Conservation (phyloP, 2,113 vertebrate species). For the Cathartes aura region DNA sequence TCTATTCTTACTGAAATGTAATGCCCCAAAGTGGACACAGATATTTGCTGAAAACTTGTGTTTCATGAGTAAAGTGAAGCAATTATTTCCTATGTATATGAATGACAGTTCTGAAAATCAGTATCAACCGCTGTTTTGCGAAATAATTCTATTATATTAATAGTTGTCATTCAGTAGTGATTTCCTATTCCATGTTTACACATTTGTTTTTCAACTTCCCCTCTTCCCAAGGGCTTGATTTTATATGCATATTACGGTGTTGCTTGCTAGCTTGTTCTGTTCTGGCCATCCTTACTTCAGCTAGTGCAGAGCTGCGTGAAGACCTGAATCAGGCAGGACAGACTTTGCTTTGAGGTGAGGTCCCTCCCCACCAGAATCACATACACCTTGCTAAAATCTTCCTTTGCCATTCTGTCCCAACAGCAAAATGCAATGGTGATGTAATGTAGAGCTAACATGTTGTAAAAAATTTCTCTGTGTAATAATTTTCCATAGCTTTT, state of each 20-base stretch:
- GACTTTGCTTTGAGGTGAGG: not conserved
- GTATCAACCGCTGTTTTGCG: not conserved
- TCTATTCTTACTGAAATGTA: not conserved
- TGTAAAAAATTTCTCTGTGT: not conserved
- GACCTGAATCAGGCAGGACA: not conserved
- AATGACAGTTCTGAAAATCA: not conserved
- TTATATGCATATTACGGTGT: not conserved
- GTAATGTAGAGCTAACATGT: not conserved
- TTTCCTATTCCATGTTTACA: not conserved
- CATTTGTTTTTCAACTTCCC: not conserved
- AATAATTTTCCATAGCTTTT: not conserved
- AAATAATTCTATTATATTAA: not conserved
- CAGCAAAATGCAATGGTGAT: not conserved
- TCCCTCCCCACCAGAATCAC: not conserved
- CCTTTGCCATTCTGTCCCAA: not conserved
- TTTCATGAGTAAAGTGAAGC: not conserved
- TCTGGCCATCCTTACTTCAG: not conserved
- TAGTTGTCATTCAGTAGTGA: not conserved
- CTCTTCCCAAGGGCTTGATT: not conserved
- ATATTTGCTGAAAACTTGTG: not conserved
- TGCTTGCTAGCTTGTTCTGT: not conserved
- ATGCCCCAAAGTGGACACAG: not conserved
- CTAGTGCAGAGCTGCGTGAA: not conserved
- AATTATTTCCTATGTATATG: not conserved
- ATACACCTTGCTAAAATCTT: not conserved